These are phyloP conservation scores for Drosophila aff. DNA, from an alignment of 1,140 invertebrate genomes.

Conservation along the genomic window DNA sequence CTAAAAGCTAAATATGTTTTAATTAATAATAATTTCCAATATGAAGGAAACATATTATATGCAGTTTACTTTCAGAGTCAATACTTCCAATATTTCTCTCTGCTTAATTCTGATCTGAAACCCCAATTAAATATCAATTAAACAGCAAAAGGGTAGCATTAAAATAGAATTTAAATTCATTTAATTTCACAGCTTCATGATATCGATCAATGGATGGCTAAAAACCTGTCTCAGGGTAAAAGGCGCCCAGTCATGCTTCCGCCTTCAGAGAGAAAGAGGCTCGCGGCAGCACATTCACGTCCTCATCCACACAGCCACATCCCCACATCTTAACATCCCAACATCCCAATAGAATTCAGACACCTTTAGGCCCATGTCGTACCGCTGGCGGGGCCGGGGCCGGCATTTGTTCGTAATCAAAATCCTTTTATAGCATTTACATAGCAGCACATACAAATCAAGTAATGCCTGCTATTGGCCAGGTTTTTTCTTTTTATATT, in stretches of 20 bases:
- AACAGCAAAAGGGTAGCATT: background rate
- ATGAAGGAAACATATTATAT: background rate
- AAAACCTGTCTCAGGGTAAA: slow-evolving; percentile 23
- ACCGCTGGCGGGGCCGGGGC: slow-evolving; percentile 18
- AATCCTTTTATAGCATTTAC: slow-evolving; percentile 84
- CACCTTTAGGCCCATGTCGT: slow-evolving; percentile 58
- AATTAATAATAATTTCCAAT: background rate
- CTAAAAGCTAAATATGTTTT: background rate
- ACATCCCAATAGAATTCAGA: slow-evolving; percentile 75
- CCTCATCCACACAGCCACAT: slow-evolving; percentile 7
- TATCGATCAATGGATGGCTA: slow-evolving; percentile 50
- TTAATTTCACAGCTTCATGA: slow-evolving; percentile 54
- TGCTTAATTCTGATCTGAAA: too few relatives aligned
- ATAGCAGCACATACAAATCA: slow-evolving; percentile 81
- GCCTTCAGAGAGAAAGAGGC: slow-evolving; percentile 38
- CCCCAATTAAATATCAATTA: slow-evolving; percentile 34
- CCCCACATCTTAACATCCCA: background rate
- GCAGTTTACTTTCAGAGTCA: background rate
- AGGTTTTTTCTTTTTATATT: slow-evolving; percentile 27
- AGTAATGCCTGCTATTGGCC: slow-evolving; percentile 73
- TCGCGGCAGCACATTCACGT: background rate
- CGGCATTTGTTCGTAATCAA: slow-evolving; percentile 68
- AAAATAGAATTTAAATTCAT: slow-evolving; percentile 49
- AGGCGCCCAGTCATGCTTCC: slow-evolving; percentile 61
- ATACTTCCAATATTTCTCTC: background rate